Conservation (phyloP, 2,888 invertebrate genomes). For the Polydrusus pterygomalis region DNA sequence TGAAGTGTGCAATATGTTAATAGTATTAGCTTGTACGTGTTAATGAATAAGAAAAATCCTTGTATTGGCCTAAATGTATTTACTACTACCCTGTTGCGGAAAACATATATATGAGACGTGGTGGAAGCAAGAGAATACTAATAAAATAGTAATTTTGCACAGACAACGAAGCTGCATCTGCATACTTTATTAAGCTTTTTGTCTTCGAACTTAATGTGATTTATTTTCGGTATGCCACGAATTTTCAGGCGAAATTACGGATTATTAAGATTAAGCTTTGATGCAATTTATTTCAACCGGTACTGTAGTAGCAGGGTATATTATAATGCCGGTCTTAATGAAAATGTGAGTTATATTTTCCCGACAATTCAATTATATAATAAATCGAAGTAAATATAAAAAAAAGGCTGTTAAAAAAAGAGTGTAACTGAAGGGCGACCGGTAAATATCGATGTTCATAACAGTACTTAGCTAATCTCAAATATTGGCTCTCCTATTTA, state of each 20-base stretch:
- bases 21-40: not conserved
- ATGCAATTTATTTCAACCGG: slow-evolving; percentile 29
- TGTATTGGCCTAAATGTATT: slow-evolving; percentile 57
- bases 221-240: slow-evolving; percentile 56
- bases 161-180: slow-evolving; percentile 58
- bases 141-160: slow-evolving; percentile 63
- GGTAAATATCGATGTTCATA: no score
- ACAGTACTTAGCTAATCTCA: no score
- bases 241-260: slow-evolving; percentile 43
- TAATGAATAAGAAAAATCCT: no score
- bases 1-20: no score
- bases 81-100: slow-evolving; percentile 59
- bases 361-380: no score
- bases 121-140: slow-evolving; percentile 58
- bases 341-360: not conserved
- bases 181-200: slow-evolving; percentile 62
- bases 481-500: no score
- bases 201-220: slow-evolving; percentile 60
- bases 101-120: slow-evolving; percentile 64
- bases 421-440: no score
- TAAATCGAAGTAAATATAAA: no score
- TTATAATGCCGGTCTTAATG: not conserved
- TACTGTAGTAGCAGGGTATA: not conserved
- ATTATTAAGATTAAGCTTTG: slow-evolving; percentile 38
- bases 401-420: no score